Conservation (phyloP, 2,113 vertebrate species). For the Salminus brasiliensis region DNA sequence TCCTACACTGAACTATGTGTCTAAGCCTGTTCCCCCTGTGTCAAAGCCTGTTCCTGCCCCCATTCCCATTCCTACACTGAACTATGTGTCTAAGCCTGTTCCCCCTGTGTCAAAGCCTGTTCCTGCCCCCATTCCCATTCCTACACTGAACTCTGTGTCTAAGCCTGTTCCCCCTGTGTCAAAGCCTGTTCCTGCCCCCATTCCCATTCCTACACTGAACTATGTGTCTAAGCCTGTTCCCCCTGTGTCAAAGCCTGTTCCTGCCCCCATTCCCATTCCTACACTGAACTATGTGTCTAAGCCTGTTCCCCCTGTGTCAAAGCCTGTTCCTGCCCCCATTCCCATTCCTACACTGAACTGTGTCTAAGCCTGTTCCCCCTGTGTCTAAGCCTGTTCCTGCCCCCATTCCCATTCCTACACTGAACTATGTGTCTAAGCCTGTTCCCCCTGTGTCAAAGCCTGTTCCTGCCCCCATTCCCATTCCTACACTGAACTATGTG, state of each 20-base stretch:
- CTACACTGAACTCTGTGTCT: no score
- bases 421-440: not conserved
- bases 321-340: not conserved
- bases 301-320: no score
- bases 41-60: not conserved
- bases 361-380: no score
- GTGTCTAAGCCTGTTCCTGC: not conserved
- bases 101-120: not conserved
- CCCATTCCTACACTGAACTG: not conserved
- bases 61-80: not conserved
- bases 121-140: no score
- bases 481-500: no score
- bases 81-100: no score
- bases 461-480: no score
- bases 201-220: not conserved
- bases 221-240: not conserved
- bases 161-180: no score
- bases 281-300: accelerated
- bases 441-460: not conserved
- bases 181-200: not conserved
- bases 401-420: not conserved
- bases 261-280: not conserved
- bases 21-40: no score
- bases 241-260: not conserved
- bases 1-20: not conserved